Base-by-base conservation (phyloP, 2,888 invertebrate species). In the Microctonus brassicae region DNA sequence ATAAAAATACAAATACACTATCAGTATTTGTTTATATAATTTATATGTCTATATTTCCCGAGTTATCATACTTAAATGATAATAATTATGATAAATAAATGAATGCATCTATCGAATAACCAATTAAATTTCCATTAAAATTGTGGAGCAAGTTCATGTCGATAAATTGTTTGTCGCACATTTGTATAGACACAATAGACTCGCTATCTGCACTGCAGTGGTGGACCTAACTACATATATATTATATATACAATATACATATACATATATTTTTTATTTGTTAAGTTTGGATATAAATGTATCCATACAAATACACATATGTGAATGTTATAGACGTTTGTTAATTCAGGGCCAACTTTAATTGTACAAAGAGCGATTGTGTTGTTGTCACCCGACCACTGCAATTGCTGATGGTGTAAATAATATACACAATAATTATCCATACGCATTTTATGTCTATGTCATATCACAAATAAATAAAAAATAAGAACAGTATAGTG, bases 271-370 rank as follows among this genome's bases (percentile, higher is more conserved):
- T 29, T 29, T 29, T 29, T 29, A 29, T 42, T n/a, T 58, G 11
- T 58, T n/a, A 58, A n/a, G 17, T 47, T 20, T 17, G 17, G 17
- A 47, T 47, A 1, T n/a, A 47, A 5, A 47, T 47, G 17, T 47
- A 20, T n/a, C 13, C 5, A 42, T n/a, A n/a, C 17, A 42, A n/a
- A 17, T 42, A 5, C 2, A 6, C n/a, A 17, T 42, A 42, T 17
- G n/a, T 47, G 7, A 20, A 39, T 22, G 13, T 36, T 13, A 24
- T 39, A n/a, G 36, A 24, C 39, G 39, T 62, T 62, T 42, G 62
- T 34, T 55, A 33, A 65, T 65, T 65, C 65, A 65, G 47, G 65
- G 65, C 33, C 65, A 65, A 65, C 53, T 65, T 65, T 65, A 65
- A 65, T 65, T 65, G 42, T 65, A 65, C 55, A 24, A 52, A 22